Percentiles rank a stretch among this genome's conserved stretches.
These are phyloP conservation scores for Brachyopa scutellaris DNA, from an alignment of 2,888 invertebrate species.

Conservation along the genomic window DNA sequence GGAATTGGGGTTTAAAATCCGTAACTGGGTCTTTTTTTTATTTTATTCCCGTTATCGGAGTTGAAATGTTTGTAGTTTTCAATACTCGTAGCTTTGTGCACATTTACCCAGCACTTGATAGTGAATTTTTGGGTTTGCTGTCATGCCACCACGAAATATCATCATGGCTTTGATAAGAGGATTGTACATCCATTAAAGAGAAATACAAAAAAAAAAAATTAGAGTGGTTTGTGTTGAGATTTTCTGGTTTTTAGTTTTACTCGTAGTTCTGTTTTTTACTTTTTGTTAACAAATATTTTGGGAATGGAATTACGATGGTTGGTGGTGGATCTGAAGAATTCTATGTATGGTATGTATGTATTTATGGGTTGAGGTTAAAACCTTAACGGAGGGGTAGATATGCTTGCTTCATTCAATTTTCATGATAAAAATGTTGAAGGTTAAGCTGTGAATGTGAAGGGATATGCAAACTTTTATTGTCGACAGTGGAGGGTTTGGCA, in stretches of 20 bases:
- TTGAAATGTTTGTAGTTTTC: slow-evolving; percentile 40
- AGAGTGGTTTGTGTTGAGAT: slow-evolving; percentile 50
- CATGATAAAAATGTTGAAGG: neutral
- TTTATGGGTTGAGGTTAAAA: slow-evolving; percentile 59
- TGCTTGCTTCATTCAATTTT: slow-evolving; percentile 1
- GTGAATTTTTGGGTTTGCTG: slow-evolving; percentile 52
- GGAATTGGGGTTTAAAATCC: slow-evolving; percentile 44
- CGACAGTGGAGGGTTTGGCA: too few species aligned
- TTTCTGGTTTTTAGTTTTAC: slow-evolving; percentile 24
- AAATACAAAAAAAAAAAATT: slow-evolving; percentile 26
- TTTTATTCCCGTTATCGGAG: slow-evolving; percentile 15
- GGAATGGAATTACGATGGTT: slow-evolving; percentile 46
- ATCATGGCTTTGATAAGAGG: slow-evolving; percentile 68
- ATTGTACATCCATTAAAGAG: slow-evolving; percentile 56
- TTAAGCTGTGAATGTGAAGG: neutral
- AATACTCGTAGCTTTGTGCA: slow-evolving; percentile 35
- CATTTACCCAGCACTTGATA: slow-evolving; percentile 21
- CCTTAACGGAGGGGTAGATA: neutral
- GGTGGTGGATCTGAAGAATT: slow-evolving; percentile 48
- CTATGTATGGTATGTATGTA: too few species aligned
- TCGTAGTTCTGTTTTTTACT: slow-evolving; percentile 1
- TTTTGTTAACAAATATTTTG: slow-evolving; percentile 41
- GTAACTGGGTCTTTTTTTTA: slow-evolving; percentile 6
- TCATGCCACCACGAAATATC: slow-evolving; percentile 66
- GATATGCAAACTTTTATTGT: neutral